These are phyloP conservation scores for Ceyx melanurus DNA, from an alignment of 2,113 vertebrate species.

Conservation along the genomic window DNA sequence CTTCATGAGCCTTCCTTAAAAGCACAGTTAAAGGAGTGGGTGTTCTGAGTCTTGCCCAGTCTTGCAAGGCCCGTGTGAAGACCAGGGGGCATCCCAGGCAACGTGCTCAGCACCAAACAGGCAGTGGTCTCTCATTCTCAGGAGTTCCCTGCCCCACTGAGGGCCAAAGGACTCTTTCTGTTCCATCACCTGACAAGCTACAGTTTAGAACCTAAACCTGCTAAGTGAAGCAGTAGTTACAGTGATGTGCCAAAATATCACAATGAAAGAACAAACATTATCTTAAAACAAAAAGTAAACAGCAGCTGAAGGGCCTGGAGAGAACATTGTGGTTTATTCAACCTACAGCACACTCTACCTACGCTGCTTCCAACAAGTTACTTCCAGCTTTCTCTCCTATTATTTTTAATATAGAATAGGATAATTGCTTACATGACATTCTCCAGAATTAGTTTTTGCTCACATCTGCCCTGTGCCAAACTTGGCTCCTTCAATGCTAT, in stretches of 20 bases:
- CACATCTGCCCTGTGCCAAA: background rate
- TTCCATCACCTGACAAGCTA: background rate
- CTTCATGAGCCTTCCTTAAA: conserved; percentile 6
- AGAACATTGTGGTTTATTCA: background rate
- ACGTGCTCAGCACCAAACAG: background rate
- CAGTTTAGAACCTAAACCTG: background rate
- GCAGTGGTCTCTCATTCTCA: background rate
- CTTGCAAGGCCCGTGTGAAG: background rate
- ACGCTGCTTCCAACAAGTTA: background rate
- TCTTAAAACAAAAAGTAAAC: background rate
- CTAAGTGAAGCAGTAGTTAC: background rate
- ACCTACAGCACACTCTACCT: background rate
- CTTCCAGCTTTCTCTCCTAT: background rate
- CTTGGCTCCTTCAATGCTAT: background rate
- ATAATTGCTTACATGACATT: background rate
- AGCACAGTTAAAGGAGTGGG: background rate
- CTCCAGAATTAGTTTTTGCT: background rate
- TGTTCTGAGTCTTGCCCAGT: background rate
- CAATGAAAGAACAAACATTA: background rate
- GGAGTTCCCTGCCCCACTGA: background rate
- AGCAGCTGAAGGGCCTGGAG: background rate
- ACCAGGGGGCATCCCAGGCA: background rate
- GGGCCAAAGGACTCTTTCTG: background rate
- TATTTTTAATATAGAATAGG: background rate
- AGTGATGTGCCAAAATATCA: background rate